phyloP scores from a whole-genome alignment of 2,113 vertebrate genomes.

The Taurulus bubalis region DNA sequence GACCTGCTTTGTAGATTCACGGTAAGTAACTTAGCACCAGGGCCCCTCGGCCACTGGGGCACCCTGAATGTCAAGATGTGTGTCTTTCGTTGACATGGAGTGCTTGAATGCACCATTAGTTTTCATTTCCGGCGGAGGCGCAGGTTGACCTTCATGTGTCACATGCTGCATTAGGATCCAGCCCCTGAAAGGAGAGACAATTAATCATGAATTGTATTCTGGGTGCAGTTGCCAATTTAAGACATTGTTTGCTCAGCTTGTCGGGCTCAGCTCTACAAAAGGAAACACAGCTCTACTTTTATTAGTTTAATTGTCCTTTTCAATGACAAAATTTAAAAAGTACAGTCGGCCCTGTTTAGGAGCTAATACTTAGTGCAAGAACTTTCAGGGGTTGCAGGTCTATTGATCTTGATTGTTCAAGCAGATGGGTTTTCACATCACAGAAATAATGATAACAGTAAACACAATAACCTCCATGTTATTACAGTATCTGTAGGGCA shows the following conservation, averaged over 20 bases:
- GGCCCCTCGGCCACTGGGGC: background rate
- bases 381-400: background rate
- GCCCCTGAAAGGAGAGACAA: background rate
- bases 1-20: background rate
- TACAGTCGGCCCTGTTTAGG: background rate
- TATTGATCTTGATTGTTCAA: constrained; percentile 20
- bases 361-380: background rate
- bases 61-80: background rate
- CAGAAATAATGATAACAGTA: background rate
- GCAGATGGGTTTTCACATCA: constrained; percentile 7
- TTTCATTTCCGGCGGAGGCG: background rate
- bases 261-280: background rate
- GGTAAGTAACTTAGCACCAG: background rate
- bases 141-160: constrained; percentile 7
- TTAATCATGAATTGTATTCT: constrained; percentile 14
- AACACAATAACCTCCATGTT: background rate
- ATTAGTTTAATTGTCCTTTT: background rate
- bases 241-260: background rate
- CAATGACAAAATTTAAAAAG: background rate
- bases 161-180: constrained; percentile 15
- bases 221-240: background rate
- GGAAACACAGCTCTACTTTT: background rate
- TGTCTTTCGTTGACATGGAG: background rate
- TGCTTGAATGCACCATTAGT: constrained; percentile 9
- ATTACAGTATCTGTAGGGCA: background rate